Percentiles rank a stretch among this genome's conserved stretches.
Conservation (phyloP, 2,113 vertebrate species). For the Sylvilagus bachmani region DNA sequence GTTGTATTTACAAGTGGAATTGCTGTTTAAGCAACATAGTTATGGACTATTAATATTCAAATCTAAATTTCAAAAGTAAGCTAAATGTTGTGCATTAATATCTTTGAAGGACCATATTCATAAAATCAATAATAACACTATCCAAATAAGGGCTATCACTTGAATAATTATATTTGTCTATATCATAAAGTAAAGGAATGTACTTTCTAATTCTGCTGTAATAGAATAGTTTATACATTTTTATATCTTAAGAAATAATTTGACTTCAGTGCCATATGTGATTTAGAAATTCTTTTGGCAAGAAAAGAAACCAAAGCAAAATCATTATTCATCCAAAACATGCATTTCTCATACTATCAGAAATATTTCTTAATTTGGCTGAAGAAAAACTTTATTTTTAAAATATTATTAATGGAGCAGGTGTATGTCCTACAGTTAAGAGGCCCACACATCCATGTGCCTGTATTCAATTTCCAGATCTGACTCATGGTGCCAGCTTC, state of each 20-base stretch:
- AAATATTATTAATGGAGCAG: too few relatives aligned
- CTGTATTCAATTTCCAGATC: too few relatives aligned
- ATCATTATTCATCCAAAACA: not conserved
- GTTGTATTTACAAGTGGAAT: constrained; percentile 3
- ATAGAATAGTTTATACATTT: not conserved
- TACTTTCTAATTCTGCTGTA: not conserved
- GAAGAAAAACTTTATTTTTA: too few relatives aligned
- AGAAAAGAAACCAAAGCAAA: not conserved
- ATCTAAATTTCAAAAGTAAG: not conserved
- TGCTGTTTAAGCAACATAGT: not conserved
- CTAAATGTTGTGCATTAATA: not conserved
- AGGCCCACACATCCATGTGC: too few relatives aligned
- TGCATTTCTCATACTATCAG: not conserved
- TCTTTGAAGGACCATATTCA: not conserved
- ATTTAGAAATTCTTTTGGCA: not conserved
- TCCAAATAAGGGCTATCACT: not conserved
- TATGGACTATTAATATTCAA: not conserved
- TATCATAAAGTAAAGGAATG: not conserved
- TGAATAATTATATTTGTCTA: not conserved
- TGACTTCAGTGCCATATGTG: not conserved
- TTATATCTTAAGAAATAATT: not conserved
- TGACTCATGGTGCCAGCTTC: too few relatives aligned
- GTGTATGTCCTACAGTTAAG: too few relatives aligned
- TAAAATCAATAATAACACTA: not conserved
- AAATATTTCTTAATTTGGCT: too few relatives aligned